These are phyloP conservation scores for Ophion obscuratus DNA, from an alignment of 2,888 invertebrate genomes.

Conservation along the genomic window DNA sequence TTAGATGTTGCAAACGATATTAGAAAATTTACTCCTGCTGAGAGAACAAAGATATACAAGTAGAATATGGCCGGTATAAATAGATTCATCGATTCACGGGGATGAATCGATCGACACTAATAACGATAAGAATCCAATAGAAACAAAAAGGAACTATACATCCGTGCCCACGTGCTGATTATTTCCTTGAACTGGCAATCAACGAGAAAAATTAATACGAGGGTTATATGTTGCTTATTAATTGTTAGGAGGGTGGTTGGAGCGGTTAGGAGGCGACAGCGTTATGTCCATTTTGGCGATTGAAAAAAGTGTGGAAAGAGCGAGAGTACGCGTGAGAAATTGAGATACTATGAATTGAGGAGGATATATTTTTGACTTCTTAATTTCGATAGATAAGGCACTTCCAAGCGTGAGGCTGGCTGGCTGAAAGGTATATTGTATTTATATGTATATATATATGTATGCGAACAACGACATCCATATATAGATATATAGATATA, in stretches of 20 bases:
- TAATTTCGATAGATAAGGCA: constrained; percentile 73
- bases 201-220: constrained; percentile 11
- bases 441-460: constrained; percentile 53
- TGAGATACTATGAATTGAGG: constrained; percentile 64
- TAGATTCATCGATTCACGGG: background rate
- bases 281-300: constrained; percentile 50
- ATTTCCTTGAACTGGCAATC: background rate
- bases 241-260: constrained; percentile 59
- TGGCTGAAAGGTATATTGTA: constrained; percentile 75
- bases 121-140: background rate
- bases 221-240: constrained; percentile 24
- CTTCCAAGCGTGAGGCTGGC: constrained; percentile 82
- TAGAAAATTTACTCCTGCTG: background rate
- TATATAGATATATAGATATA: constrained; percentile 54
- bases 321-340: constrained; percentile 43
- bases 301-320: constrained; percentile 23
- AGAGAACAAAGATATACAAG: background rate
- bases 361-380: constrained; percentile 25
- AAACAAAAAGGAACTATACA: background rate
- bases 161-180: background rate
- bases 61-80: background rate
- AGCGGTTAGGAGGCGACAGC: constrained; percentile 64
- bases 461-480: constrained; percentile 43
- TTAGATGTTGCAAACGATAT: background rate
- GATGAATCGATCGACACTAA: background rate